A percentile compares a stretch with the other conserved stretches of the same genome.
phyloP scores from a whole-genome alignment of 1,140 invertebrate species.

The Holotrichia oblita region DNA sequence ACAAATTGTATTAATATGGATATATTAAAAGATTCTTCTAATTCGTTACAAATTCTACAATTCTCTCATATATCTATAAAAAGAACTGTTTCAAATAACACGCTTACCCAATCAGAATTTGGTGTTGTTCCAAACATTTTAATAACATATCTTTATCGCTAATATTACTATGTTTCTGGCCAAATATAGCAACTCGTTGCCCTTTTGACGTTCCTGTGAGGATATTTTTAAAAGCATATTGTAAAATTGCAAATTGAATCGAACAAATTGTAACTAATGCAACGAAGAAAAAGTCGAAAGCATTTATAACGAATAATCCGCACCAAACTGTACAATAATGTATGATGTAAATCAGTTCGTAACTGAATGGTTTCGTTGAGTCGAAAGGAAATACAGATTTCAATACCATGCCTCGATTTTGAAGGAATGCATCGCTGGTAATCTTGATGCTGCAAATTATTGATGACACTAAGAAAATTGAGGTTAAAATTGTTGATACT shows the following conservation, averaged over 20 bases:
- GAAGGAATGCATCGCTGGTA: background rate
- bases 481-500: background rate
- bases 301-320: background rate
- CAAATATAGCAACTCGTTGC: conserved; percentile 7
- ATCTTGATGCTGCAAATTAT: background rate
- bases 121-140: conserved; percentile 37
- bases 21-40: conserved; percentile 17
- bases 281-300: conserved; percentile 18
- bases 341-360: background rate
- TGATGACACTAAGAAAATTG: background rate
- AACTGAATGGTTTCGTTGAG: background rate
- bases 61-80: background rate
- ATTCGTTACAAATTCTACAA: conserved; percentile 22
- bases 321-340: conserved; percentile 4
- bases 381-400: conserved; percentile 25
- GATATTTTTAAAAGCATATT: background rate
- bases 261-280: conserved; percentile 20
- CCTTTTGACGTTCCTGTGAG: background rate
- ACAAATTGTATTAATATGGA: conserved; percentile 36
- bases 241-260: conserved; percentile 11
- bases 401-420: background rate
- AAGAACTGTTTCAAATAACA: background rate
- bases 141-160: conserved; percentile 25
- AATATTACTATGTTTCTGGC: background rate
- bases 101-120: conserved; percentile 1